phyloP scores from a whole-genome alignment of 1,140 invertebrate species.

The Saxidomus purpurata region DNA sequence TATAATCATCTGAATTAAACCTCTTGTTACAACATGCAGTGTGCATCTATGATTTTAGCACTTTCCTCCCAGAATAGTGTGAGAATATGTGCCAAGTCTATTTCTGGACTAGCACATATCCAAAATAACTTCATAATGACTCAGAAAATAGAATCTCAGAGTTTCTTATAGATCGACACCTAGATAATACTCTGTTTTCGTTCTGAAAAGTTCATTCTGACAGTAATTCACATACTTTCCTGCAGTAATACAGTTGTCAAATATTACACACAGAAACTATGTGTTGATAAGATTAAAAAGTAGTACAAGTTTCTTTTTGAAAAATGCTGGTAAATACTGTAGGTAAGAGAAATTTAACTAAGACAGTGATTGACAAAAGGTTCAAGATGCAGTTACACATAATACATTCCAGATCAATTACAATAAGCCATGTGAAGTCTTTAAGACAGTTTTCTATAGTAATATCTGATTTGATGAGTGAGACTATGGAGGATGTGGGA shows the following conservation, averaged over 20 bases:
- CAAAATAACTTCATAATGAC: constrained; percentile 37
- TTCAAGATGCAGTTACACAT: too few relatives aligned
- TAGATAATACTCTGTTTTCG: constrained; percentile 13
- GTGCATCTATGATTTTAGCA: constrained; percentile 37
- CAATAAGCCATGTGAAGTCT: too few relatives aligned
- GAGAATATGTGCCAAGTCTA: constrained; percentile 39
- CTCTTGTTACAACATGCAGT: neutral
- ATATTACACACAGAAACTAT: neutral
- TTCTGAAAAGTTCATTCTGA: neutral
- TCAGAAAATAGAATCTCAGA: constrained; percentile 14
- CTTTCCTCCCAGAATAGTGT: constrained; percentile 7
- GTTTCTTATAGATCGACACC: neutral
- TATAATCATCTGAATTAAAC: neutral
- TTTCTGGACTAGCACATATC: constrained; percentile 37
- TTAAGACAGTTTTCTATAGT: too few relatives aligned
- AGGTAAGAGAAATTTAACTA: too few relatives aligned
- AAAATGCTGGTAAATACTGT: too few relatives aligned
- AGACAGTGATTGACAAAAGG: too few relatives aligned
- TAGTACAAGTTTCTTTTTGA: too few relatives aligned
- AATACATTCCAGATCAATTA: too few relatives aligned
- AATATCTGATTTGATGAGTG: too few relatives aligned
- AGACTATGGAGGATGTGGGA: too few relatives aligned
- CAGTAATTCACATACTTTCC: constrained; percentile 13
- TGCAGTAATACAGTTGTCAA: neutral
- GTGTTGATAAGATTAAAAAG: neutral